These are phyloP conservation scores for Drosophila eohydei DNA, from an alignment of 2,888 invertebrate species.

Conservation along the genomic window DNA sequence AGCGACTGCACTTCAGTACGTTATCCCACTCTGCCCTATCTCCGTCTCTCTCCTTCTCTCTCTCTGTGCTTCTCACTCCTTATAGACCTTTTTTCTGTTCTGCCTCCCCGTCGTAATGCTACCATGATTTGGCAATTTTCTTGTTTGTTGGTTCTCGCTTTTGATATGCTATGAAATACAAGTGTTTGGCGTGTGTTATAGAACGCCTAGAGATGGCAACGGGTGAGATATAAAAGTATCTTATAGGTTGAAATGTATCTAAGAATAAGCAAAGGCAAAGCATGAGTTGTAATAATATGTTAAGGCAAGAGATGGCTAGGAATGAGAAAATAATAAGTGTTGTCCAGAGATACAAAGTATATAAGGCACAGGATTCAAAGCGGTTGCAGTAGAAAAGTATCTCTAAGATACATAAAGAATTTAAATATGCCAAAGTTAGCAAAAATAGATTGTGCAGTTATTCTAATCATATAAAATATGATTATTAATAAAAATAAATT, in stretches of 20 bases:
- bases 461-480: too few species aligned
- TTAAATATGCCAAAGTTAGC: background rate
- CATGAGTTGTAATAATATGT: background rate
- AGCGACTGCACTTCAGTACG: slow-evolving; percentile 19
- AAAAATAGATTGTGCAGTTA: too few species aligned
- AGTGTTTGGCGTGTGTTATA: slow-evolving; percentile 47
- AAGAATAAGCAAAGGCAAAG: too few species aligned
- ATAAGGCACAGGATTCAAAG: too few species aligned
- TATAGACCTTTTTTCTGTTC: background rate
- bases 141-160: slow-evolving; percentile 28
- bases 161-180: slow-evolving; percentile 25
- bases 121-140: slow-evolving; percentile 62
- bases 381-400: background rate
- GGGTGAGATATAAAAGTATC: background rate
- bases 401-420: background rate
- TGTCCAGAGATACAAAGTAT: background rate
- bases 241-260: background rate
- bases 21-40: background rate
- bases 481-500: background rate
- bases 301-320: background rate
- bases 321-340: background rate
- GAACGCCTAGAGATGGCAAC: slow-evolving; percentile 12
- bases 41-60: background rate
- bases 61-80: background rate
- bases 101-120: background rate